These are phyloP conservation scores for Synanthedon vespiformis DNA, from an alignment of 2,888 invertebrate genomes.

Conservation along the genomic window DNA sequence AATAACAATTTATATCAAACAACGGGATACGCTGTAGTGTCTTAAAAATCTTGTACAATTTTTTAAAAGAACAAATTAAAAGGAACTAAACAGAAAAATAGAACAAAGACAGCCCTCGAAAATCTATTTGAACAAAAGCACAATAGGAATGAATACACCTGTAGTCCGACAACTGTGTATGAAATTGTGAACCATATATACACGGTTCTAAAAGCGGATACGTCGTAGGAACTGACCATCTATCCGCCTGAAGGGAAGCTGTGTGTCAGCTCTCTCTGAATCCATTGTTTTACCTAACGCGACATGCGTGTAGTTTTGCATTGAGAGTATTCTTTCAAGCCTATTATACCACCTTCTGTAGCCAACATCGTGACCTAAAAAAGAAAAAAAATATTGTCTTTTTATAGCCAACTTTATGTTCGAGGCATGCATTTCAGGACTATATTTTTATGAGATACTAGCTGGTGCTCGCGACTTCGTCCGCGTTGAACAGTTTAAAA, in stretches of 20 bases:
- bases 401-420: too few relatives aligned
- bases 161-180: neutral
- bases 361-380: neutral
- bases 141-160: neutral
- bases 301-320: neutral
- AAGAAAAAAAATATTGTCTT: neutral
- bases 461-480: too few relatives aligned
- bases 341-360: neutral
- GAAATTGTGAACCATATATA: neutral
- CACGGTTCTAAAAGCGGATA: neutral
- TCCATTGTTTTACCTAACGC: neutral
- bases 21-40: too few relatives aligned
- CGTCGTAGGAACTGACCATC: constrained; percentile 9
- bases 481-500: too few relatives aligned
- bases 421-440: too few relatives aligned
- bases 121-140: neutral
- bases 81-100: too few relatives aligned
- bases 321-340: neutral
- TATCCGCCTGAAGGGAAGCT: constrained; percentile 6
- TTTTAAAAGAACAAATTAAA: too few relatives aligned
- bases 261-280: constrained; percentile 4
- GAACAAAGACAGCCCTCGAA: neutral
- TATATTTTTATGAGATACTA: too few relatives aligned
- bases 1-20: too few relatives aligned
- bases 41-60: too few relatives aligned